These are phyloP conservation scores for Corythaeola cristata DNA, from an alignment of 2,113 vertebrate genomes.

Conservation along the genomic window DNA sequence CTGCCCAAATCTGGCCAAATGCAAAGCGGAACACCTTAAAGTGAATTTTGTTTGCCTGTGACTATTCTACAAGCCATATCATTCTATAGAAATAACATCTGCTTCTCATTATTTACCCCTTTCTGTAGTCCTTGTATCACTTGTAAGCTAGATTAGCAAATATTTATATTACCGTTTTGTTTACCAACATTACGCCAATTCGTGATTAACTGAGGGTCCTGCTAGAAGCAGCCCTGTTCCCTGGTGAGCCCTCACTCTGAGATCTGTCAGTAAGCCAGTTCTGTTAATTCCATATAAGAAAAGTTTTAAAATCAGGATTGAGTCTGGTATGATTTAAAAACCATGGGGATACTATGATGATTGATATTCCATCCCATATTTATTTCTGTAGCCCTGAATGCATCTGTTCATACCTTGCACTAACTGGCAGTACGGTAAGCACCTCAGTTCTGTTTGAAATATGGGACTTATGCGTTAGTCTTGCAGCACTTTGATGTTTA, in stretches of 20 bases:
- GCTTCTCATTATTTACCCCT: neutral
- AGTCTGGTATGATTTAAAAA: neutral
- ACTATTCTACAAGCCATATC: neutral
- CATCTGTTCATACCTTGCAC: neutral
- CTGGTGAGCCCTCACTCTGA: neutral
- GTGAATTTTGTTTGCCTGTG: neutral
- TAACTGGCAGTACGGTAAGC: neutral
- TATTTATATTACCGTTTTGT: neutral
- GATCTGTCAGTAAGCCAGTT: neutral
- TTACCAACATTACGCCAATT: neutral
- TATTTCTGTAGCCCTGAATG: neutral
- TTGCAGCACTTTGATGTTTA: neutral
- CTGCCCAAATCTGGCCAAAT: neutral
- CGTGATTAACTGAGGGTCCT: neutral
- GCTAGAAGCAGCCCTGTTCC: neutral
- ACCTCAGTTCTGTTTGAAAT: neutral
- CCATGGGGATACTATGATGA: fast-evolving
- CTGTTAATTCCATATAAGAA: neutral
- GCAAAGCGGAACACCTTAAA: neutral
- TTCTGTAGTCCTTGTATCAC: neutral
- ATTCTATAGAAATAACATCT: neutral
- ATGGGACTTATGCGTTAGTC: neutral
- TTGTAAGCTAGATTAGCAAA: neutral
- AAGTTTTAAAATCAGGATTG: neutral
- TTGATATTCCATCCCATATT: neutral